Base-by-base conservation (phyloP, 2,113 vertebrate species). In the Kryptolebias marmoratus region DNA sequence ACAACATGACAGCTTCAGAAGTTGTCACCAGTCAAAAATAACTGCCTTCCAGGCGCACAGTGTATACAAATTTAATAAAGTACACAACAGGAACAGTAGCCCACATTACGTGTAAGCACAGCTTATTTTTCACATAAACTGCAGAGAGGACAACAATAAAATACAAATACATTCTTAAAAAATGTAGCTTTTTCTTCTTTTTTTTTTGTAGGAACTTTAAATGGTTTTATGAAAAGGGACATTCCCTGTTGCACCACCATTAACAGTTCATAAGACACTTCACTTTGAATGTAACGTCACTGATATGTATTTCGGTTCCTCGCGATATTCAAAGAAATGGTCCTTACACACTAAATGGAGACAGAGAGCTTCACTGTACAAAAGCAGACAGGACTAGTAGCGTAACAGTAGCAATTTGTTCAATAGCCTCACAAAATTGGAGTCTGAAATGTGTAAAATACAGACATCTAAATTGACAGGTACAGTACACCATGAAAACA, bases 1-100 rank as follows among this genome's bases (percentile, higher is more conserved):
- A 95, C 94, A 95, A 94, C 95, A 94, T 93, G 92, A 95, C 94
- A 96, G 92, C 95, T 95, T 94, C 91, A 0, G 89, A 76, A 82
- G 75, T 71, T 93, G 94, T 94, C 95, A 93, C 93, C 94, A 93
- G 91, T 95, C 94, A 95, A 95, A 96, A 96, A 96, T 92, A 95
- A 96, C 94, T 94, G 94, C 96, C 95, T 94, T 94, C 95, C 94
- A 95, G 95, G 95, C 94, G 94, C 95, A 95, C 96, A 95, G 95
- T 97, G 96, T 97, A 96, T 98, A 98, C 96, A 97, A 97, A 98
- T 98, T 98, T 98, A 97, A 98, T 98, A 98, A 98, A 98, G 96
- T 97, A 97, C 96, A 97, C 96, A 96, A 97, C 96, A 95, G 85
- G 73, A 91, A 92, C 89, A 93, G 88, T 96, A 96, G 96, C 96